Evolutionary conservation across 2,113 vertebrate genomes (phyloP), one percentile per base, ranked within the genome.

Genomic region (Tylochromis polylepis): DNA sequence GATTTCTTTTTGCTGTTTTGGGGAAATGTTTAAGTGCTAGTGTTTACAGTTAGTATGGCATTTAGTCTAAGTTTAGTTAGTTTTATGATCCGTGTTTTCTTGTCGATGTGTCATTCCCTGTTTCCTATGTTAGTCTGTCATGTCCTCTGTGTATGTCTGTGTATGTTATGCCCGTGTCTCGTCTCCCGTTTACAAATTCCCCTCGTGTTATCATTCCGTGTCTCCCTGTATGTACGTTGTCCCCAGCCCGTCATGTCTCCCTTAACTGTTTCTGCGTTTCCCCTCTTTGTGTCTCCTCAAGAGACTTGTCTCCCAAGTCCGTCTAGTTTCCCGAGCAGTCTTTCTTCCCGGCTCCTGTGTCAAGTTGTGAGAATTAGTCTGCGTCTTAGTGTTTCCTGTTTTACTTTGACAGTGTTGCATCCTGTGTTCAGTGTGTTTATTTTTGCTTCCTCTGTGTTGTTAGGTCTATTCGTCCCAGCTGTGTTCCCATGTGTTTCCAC

Each of bases 341-440:
- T 55, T 55, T 22, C 53, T 20, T 55, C 53, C 53, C n/a, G 1
- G 53, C 53, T 55, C 53, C n/a, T 55, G 20, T 22, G 53, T 55
- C n/a, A 55, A 55, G 0, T 22, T 55, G 53, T 11, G 53, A 11
- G 10, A 0, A 22, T 55, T 55, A 55, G 5, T 55, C 53, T 55
- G 10, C 20, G 11, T 55, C 53, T 55, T 55, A 55, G 53, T 4
- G 56, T 27, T 27, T 60, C 15, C 58, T 18, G 58, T 60, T 2
- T 60, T 60, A 60, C 27, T 31, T 60, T 60, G 27, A 31, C 58
- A 60, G 27, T 18, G 27, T 60, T 5, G 0, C n/a, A 0, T 18
- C 27, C 58, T 60, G 27, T 31, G 15, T 60, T 60, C 0, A 58
- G 56, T 58, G 56, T 58, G 24, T 58, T 58, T 15, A 29, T 4